phyloP scores from a whole-genome alignment of 1,140 invertebrate species.

The Platorchestia sp. region DNA sequence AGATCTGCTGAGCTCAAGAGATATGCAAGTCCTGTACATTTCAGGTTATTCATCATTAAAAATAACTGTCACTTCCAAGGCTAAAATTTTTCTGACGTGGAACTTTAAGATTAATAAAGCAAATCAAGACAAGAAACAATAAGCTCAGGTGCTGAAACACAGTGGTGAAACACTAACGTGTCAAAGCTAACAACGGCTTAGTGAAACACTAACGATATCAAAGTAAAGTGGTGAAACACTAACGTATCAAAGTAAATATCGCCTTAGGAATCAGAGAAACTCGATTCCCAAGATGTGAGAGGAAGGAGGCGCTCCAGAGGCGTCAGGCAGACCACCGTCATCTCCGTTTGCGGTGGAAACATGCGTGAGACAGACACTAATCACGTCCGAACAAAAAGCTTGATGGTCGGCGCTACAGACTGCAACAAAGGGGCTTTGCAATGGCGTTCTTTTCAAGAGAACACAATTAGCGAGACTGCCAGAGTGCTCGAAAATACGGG shows the following conservation, averaged over 20 bases:
- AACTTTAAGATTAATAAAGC: no score
- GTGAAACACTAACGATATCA: background rate
- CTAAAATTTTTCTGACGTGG: no score
- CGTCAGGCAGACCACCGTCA: background rate
- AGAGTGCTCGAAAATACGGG: background rate
- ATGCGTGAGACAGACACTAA: conserved; percentile 51
- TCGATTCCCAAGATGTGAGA: background rate
- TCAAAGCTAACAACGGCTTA: background rate
- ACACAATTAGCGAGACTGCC: conserved; percentile 19
- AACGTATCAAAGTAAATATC: background rate
- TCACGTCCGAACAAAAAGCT: conserved; percentile 46
- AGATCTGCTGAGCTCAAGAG: no score
- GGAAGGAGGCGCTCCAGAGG: background rate
- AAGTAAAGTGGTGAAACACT: background rate
- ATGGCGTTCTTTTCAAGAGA: conserved; percentile 45
- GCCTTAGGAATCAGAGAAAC: background rate
- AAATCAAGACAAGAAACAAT: background rate
- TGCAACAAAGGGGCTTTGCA: conserved; percentile 45
- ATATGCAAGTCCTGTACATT: no score
- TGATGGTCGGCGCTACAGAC: background rate
- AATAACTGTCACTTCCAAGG: no score
- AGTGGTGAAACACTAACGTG: background rate
- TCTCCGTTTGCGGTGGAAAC: conserved; percentile 20
- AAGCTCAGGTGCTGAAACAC: background rate
- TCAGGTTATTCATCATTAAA: no score